These are phyloP conservation scores for Morpho achilles DNA, from an alignment of 2,888 invertebrate species.

Conservation along the genomic window DNA sequence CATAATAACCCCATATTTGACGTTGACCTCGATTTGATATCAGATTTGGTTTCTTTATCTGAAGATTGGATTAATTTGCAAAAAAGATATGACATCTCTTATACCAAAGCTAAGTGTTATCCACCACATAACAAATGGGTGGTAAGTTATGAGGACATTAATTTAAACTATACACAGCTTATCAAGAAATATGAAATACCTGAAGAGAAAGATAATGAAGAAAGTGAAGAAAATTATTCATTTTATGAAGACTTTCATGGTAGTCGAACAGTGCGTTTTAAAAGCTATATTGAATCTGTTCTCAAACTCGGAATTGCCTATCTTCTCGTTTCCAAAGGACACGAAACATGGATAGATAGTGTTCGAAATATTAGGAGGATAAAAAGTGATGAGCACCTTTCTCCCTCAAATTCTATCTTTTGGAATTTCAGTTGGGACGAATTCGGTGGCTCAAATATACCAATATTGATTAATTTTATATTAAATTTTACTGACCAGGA, in stretches of 20 bases:
- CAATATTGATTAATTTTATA: slow-evolving; percentile 41
- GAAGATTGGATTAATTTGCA: slow-evolving; percentile 19
- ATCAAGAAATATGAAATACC: slow-evolving; percentile 26
- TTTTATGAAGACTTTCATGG: not conserved
- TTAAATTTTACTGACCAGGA: slow-evolving; percentile 31
- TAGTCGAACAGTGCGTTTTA: slow-evolving; percentile 31
- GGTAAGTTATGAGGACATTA: slow-evolving; percentile 11
- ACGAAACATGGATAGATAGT: slow-evolving; percentile 39
- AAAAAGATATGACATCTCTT: slow-evolving; percentile 12
- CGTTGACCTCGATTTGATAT: slow-evolving; percentile 19
- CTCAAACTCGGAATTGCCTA: slow-evolving; percentile 32
- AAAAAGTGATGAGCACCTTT: slow-evolving; percentile 28
- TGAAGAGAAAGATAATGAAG: slow-evolving; percentile 7
- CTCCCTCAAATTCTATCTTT: slow-evolving; percentile 34
- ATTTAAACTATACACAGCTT: slow-evolving; percentile 35
- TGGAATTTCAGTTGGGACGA: slow-evolving; percentile 42
- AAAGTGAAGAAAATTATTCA: slow-evolving; percentile 9
- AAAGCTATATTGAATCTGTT: slow-evolving; percentile 47
- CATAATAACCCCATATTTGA: slow-evolving; percentile 15
- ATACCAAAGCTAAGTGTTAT: slow-evolving; percentile 9
- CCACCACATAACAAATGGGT: slow-evolving; percentile 10
- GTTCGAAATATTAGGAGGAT: slow-evolving; percentile 59
- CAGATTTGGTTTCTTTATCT: slow-evolving; percentile 13
- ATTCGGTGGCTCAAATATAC: slow-evolving; percentile 38
- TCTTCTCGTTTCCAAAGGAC: slow-evolving; percentile 33